A percentile compares a stretch with the other conserved stretches of the same genome.
phyloP scores from a whole-genome alignment of 2,888 invertebrate species.

The Netelia inedita region DNA sequence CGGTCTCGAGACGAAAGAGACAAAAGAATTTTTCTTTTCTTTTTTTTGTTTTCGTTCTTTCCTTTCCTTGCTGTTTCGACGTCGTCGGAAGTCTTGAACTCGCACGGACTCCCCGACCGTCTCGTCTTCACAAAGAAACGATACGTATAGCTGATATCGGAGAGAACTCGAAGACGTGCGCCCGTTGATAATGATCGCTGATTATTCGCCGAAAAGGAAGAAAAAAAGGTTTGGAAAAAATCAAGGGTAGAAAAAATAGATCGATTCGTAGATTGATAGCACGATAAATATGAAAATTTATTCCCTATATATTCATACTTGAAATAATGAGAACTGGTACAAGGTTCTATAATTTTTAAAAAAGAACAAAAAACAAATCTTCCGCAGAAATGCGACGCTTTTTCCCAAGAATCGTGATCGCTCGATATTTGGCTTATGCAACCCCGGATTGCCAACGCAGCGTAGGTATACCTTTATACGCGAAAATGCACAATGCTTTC shows the following conservation, averaged over 20 bases:
- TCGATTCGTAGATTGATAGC: background rate
- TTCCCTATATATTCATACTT: too few species aligned
- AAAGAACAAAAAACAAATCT: too few species aligned
- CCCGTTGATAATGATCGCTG: background rate
- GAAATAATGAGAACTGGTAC: too few species aligned
- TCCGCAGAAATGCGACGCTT: too few species aligned
- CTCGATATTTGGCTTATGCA: too few species aligned
- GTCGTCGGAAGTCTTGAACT: slow-evolving; percentile 69
- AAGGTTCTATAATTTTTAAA: too few species aligned
- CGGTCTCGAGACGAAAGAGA: slow-evolving; percentile 66
- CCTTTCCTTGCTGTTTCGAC: slow-evolving; percentile 46
- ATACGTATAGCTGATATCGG: background rate
- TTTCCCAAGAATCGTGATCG: too few species aligned
- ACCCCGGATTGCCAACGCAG: too few species aligned
- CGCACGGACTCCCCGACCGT: background rate
- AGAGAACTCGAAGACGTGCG: background rate
- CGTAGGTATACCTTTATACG: too few species aligned
- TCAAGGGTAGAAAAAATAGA: background rate
- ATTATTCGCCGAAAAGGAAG: background rate
- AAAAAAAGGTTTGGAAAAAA: background rate
- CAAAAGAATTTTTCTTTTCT: slow-evolving; percentile 66
- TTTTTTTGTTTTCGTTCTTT: slow-evolving; percentile 56
- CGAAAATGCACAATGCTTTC: too few species aligned
- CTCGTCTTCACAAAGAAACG: background rate
- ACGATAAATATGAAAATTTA: too few species aligned